phyloP scores from a whole-genome alignment of 2,797 vertebrate species.

The Oreortyx pictus region DNA sequence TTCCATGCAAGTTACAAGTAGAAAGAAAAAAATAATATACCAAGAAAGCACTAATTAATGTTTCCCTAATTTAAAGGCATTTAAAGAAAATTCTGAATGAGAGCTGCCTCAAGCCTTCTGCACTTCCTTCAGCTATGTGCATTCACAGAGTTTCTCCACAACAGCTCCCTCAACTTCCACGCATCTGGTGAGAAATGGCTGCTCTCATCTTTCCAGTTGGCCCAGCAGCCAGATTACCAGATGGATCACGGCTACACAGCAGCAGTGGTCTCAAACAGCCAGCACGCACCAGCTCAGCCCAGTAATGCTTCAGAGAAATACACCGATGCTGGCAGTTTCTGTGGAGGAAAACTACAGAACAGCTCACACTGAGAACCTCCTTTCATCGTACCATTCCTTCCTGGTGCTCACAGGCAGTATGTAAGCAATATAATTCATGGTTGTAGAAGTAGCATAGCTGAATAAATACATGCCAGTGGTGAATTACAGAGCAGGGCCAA shows the following conservation, averaged over 20 bases:
- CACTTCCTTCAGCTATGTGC: neutral
- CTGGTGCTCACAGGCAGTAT: neutral
- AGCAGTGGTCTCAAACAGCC: neutral
- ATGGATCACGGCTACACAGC: neutral
- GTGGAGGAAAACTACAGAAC: neutral
- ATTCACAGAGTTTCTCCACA: neutral
- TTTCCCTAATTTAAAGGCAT: neutral
- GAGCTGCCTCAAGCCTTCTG: neutral
- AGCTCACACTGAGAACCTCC: neutral
- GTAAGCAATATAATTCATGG: conserved; percentile 10
- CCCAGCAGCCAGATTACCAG: neutral
- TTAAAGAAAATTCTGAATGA: neutral
- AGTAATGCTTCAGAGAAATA: neutral
- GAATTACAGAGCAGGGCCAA: conserved; percentile 10
- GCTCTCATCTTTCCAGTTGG: neutral
- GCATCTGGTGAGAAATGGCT: neutral
- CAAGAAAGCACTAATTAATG: neutral
- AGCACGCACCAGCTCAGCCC: neutral
- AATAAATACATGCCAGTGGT: neutral
- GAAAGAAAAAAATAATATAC: neutral
- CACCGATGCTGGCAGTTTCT: neutral
- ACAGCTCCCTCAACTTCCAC: neutral
- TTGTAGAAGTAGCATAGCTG: neutral
- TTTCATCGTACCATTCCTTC: neutral
- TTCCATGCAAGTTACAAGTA: neutral